Percentiles rank a stretch among this genome's conserved stretches.
Conservation (phyloP, 2,888 invertebrate species). For the Unio delphinus region DNA sequence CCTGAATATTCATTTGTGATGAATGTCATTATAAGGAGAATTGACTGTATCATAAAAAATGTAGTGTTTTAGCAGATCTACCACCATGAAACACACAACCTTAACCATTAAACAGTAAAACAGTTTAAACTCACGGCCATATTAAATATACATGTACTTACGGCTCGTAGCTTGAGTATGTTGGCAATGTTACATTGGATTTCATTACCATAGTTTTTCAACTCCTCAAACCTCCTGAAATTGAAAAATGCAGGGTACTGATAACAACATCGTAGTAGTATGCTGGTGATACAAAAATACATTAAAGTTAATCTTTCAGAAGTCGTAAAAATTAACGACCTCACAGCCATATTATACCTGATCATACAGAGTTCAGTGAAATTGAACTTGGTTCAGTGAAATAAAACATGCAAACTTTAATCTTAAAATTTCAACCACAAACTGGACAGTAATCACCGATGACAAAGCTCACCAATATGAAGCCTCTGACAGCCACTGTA, state of each 20-base stretch:
- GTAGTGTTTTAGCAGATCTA: too few species aligned
- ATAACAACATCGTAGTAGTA: not conserved
- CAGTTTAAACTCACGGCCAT: not conserved
- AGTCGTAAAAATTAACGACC: not conserved
- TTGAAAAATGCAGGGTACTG: constrained; percentile 3
- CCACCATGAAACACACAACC: too few species aligned
- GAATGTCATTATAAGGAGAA: too few species aligned
- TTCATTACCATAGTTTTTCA: constrained; percentile 83
- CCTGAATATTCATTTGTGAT: too few species aligned
- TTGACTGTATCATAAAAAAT: too few species aligned
- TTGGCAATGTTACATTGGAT: constrained; percentile 75
- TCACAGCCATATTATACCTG: not conserved
- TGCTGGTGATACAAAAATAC: not conserved
- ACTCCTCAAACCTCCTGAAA: constrained; percentile 78
- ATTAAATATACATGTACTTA: constrained; percentile 60
- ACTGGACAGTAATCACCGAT: too few species aligned
- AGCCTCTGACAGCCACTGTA: too few species aligned
- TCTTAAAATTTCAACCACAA: too few species aligned
- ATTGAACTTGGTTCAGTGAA: too few species aligned
- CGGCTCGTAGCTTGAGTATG: constrained; percentile 69
- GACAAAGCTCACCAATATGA: too few species aligned
- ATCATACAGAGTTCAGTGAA: not conserved
- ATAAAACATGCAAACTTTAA: too few species aligned
- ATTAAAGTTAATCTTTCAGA: not conserved
- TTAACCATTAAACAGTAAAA: not conserved